These are phyloP conservation scores for Callithrix jacchus DNA, from an alignment of 2,113 vertebrate species.

Conservation along the genomic window DNA sequence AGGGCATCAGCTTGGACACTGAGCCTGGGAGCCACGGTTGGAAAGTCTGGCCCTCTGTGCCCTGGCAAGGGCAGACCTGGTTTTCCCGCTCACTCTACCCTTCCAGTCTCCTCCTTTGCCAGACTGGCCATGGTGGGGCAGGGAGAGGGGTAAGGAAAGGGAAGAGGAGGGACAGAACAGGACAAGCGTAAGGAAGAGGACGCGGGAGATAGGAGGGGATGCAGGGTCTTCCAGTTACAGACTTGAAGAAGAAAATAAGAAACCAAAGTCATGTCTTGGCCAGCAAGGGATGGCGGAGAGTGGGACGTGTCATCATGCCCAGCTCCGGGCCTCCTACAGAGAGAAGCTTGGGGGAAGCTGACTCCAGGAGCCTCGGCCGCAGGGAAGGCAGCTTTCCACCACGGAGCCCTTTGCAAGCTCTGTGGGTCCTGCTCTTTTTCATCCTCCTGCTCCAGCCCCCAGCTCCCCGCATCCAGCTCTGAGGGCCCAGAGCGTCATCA, in stretches of 20 bases:
- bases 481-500: not conserved
- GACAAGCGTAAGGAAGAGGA: not conserved
- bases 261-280: not conserved
- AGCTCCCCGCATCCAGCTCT: not conserved
- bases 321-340: too few species aligned
- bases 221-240: not conserved
- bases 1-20: fast-evolving
- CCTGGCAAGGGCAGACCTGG: not conserved
- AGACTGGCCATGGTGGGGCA: fast-evolving
- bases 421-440: not conserved
- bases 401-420: fast-evolving
- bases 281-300: fast-evolving
- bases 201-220: fast-evolving
- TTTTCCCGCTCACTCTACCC: not conserved
- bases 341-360: not conserved
- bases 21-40: fast-evolving
- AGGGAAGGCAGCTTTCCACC: fast-evolving
- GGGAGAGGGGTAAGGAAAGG: fast-evolving
- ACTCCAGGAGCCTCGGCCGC: fast-evolving
- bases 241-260: not conserved
- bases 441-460: not conserved
- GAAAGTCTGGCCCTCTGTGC: not conserved
- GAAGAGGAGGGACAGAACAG: fast-evolving
- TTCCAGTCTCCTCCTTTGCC: not conserved
- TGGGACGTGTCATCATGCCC: fast-evolving